Conservation (phyloP, 2,888 invertebrate species). For the Sepiola atlantica region DNA sequence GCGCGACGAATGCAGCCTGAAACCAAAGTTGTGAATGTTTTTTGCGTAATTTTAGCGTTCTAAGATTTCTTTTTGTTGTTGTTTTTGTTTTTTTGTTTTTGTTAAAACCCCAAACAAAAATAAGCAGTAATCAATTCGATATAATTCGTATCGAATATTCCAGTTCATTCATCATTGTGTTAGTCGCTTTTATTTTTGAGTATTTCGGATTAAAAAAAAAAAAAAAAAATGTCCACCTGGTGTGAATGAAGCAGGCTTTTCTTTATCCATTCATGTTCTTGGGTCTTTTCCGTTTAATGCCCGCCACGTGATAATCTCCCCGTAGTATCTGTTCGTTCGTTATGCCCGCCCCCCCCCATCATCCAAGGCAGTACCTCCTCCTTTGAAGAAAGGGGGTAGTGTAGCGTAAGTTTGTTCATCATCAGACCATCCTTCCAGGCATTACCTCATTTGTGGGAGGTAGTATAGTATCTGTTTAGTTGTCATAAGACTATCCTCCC, state of each 20-base stretch:
- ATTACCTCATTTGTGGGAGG: too few species aligned
- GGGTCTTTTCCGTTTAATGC: not conserved
- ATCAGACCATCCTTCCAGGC: too few species aligned
- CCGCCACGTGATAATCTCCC: too few species aligned
- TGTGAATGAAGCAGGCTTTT: not conserved
- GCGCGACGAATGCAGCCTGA: not conserved
- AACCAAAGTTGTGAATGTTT: not conserved
- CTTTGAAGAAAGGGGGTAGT: too few species aligned
- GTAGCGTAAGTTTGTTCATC: too few species aligned
- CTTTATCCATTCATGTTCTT: not conserved
- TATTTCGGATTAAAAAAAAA: not conserved
- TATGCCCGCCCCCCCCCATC: too few species aligned
- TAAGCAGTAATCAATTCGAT: not conserved
- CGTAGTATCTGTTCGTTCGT: too few species aligned
- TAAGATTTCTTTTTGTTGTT: not conserved
- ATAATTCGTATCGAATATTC: not conserved
- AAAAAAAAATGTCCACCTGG: too few species aligned
- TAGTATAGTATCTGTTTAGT: too few species aligned
- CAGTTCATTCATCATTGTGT: not conserved
- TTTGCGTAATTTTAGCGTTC: not conserved
- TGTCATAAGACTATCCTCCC: too few species aligned
- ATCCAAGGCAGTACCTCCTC: too few species aligned
- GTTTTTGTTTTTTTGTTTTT: not conserved
- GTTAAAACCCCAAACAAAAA: too few species aligned
- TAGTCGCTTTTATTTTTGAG: not conserved